These are phyloP conservation scores for Alentia gelatinosa DNA, from an alignment of 2,888 invertebrate species.

Conservation along the genomic window DNA sequence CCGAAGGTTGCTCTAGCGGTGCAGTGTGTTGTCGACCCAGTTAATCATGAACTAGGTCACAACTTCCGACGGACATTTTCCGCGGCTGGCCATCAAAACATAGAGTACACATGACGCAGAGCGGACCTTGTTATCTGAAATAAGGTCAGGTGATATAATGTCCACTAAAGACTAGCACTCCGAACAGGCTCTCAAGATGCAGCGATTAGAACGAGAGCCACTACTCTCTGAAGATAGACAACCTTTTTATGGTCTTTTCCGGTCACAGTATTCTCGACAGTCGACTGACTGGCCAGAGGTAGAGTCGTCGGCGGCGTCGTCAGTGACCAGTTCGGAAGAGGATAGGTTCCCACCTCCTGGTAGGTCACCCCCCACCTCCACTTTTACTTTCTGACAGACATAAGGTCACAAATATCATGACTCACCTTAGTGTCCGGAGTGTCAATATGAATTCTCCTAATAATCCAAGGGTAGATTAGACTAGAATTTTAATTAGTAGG, in stretches of 20 bases:
- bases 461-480: too few species aligned
- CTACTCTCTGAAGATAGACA: background rate
- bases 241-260: constrained; percentile 20
- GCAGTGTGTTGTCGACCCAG: background rate
- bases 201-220: constrained; percentile 39
- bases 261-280: background rate
- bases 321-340: background rate
- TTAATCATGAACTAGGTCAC: background rate
- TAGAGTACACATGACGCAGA: constrained; percentile 11
- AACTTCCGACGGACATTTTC: constrained; percentile 5
- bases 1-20: background rate
- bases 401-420: background rate
- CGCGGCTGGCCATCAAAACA: too few species aligned
- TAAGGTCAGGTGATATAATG: background rate
- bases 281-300: constrained; percentile 35
- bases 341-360: background rate
- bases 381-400: background rate
- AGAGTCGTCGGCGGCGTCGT: background rate
- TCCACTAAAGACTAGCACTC: background rate
- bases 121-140: background rate
- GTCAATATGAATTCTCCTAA: too few species aligned
- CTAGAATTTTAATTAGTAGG: too few species aligned
- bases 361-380: background rate
- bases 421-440: too few species aligned
- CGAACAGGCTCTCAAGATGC: background rate